phyloP scores from a whole-genome alignment of 2,113 vertebrate species.

The Atlantisia rogersi region DNA sequence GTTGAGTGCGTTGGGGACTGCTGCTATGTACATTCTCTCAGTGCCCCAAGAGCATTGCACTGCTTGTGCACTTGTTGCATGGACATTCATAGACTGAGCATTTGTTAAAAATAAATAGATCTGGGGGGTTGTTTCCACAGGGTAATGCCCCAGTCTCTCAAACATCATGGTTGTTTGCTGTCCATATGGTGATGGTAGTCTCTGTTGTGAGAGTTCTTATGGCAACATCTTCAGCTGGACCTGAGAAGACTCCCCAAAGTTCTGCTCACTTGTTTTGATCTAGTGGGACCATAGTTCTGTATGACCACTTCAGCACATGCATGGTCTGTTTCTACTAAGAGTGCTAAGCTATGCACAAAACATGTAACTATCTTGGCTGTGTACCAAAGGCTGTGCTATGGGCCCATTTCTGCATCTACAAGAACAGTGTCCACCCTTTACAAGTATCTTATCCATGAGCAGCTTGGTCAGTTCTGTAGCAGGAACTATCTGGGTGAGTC shows the following conservation, averaged over 20 bases:
- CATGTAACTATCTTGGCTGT: neutral
- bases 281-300: neutral
- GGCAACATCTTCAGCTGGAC: neutral
- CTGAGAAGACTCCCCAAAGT: neutral
- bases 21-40: neutral
- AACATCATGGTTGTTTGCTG: neutral
- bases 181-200: neutral
- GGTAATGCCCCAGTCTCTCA: neutral
- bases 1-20: accelerated
- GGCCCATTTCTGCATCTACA: neutral
- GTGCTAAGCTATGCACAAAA: neutral
- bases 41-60: neutral
- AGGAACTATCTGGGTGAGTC: neutral
- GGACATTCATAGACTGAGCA: neutral
- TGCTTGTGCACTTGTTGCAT: neutral
- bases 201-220: neutral
- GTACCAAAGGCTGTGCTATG: neutral
- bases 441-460: neutral
- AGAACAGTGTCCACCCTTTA: neutral
- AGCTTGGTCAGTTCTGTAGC: neutral
- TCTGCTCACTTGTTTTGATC: neutral
- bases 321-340: neutral
- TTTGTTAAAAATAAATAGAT: neutral
- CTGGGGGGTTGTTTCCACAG: neutral
- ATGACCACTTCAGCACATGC: neutral